phyloP scores from a whole-genome alignment of 2,797 vertebrate species.

The Notoglanidium macrostoma region DNA sequence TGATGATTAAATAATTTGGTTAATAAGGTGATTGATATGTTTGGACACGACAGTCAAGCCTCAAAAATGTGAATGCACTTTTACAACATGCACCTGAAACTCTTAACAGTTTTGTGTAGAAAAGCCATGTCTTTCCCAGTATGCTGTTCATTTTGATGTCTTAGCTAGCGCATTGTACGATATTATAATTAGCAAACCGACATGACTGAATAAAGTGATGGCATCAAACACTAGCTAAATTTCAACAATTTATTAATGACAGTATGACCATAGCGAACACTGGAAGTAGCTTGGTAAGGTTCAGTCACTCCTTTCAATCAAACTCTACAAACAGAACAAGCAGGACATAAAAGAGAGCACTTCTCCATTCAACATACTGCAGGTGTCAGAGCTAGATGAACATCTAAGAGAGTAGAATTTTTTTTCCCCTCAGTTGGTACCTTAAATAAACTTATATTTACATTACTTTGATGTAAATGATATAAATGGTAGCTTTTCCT shows the following conservation, averaged over 20 bases:
- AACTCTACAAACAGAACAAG: not conserved
- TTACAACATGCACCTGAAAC: too few relatives aligned
- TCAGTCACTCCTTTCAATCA: too few relatives aligned
- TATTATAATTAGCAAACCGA: too few relatives aligned
- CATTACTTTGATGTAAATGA: not conserved
- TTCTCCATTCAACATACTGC: not conserved
- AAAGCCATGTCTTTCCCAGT: too few relatives aligned
- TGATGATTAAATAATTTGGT: not conserved
- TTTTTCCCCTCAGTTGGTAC: not conserved
- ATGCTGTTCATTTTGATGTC: too few relatives aligned
- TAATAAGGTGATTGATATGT: not conserved
- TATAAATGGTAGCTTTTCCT: not conserved
- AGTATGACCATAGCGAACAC: too few relatives aligned
- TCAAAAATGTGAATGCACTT: not conserved
- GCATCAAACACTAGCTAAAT: too few relatives aligned
- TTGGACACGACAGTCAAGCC: not conserved
- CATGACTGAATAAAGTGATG: too few relatives aligned
- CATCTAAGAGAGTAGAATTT: not conserved
- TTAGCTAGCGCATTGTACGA: too few relatives aligned
- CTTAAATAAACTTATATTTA: not conserved
- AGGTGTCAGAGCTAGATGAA: not conserved
- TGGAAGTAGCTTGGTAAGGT: too few relatives aligned
- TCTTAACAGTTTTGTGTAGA: too few relatives aligned
- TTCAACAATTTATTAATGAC: too few relatives aligned
- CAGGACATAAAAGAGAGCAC: not conserved